Conservation (phyloP, 2,888 invertebrate genomes). For the Notodonta ziczac region DNA sequence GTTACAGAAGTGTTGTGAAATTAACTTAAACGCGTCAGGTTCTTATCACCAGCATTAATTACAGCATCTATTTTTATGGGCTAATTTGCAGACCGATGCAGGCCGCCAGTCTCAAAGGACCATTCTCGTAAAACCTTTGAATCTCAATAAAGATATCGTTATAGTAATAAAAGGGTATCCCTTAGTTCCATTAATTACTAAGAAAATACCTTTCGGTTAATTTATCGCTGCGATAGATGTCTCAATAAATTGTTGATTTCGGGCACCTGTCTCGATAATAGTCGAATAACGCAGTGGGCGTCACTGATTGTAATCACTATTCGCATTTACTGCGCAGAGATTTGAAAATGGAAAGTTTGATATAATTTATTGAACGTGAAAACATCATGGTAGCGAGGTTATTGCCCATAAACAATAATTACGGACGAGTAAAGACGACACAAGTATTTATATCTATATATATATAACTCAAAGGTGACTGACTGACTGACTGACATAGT, state of each 20-base stretch:
- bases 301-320: slow-evolving; percentile 50
- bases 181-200: slow-evolving; percentile 64
- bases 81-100: slow-evolving; percentile 45
- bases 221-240: slow-evolving; percentile 67
- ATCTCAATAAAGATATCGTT: slow-evolving; percentile 72
- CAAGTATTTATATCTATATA: too few relatives aligned
- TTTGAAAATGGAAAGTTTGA: slow-evolving; percentile 24
- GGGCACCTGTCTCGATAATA: slow-evolving; percentile 52
- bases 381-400: slow-evolving; percentile 8
- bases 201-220: slow-evolving; percentile 66
- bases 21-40: background rate
- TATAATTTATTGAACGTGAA: slow-evolving; percentile 23
- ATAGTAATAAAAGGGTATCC: slow-evolving; percentile 66
- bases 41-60: slow-evolving; percentile 17
- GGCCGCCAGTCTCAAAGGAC: slow-evolving; percentile 27
- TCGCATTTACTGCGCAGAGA: slow-evolving; percentile 39
- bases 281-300: slow-evolving; percentile 50
- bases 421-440: slow-evolving; percentile 4
- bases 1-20: background rate
- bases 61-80: slow-evolving; percentile 38
- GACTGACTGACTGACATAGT: too few relatives aligned
- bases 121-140: slow-evolving; percentile 53
- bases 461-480: too few relatives aligned
- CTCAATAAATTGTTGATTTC: slow-evolving; percentile 71
- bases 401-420: background rate